Evolutionary conservation across 2,113 vertebrate species (phyloP).

Genomic region (Urocynchramus pylzowi): DNA sequence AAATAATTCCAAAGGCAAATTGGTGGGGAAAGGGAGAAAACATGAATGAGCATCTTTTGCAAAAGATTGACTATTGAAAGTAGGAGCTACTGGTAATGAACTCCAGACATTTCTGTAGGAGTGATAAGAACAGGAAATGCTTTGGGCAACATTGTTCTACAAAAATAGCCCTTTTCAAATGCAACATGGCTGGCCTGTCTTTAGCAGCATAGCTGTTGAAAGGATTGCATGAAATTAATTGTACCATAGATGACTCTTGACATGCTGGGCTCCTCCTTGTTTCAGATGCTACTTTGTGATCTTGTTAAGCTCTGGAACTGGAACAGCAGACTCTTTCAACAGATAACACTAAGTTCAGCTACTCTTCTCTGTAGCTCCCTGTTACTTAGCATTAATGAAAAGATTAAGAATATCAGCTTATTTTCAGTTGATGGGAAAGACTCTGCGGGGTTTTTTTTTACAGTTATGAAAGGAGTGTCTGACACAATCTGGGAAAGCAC

Average conservation of each 20-base stretch:
- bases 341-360: neutral
- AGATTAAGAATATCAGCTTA: constrained; percentile 47
- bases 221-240: constrained; percentile 32
- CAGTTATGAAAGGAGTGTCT: constrained; percentile 39
- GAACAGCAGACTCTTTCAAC: constrained; percentile 40
- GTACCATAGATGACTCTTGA: constrained; percentile 38
- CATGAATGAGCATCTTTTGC: constrained; percentile 35
- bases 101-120: constrained; percentile 32
- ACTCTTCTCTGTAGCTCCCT: constrained; percentile 25
- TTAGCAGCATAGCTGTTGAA: constrained; percentile 25
- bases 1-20: neutral
- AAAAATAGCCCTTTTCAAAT: constrained; percentile 44
- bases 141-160: constrained; percentile 38
- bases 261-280: constrained; percentile 15
- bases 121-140: constrained; percentile 52
- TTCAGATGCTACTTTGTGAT: constrained; percentile 36
- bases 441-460: neutral
- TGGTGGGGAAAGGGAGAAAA: neutral
- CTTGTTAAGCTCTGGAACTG: constrained; percentile 32
- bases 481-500: constrained; percentile 52
- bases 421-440: constrained; percentile 44
- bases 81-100: constrained; percentile 24
- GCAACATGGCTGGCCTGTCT: constrained; percentile 12
- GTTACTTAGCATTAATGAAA: constrained; percentile 43
- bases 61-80: constrained; percentile 13